Evolutionary conservation across 2,113 vertebrate genomes (phyloP).

Genomic region (Ictalurus furcatus): DNA sequence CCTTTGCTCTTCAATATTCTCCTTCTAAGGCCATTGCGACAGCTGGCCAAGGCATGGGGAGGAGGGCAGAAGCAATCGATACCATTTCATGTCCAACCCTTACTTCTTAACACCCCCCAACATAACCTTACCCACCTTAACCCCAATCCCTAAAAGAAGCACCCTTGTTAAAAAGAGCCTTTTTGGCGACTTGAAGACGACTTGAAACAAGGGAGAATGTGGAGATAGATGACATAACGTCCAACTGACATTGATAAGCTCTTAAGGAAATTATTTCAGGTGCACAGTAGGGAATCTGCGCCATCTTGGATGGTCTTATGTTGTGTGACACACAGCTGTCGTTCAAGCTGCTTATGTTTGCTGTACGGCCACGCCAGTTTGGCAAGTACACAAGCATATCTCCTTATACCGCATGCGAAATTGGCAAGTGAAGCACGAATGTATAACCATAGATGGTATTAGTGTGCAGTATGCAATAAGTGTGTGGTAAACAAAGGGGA

Average conservation of each 20-base stretch:
- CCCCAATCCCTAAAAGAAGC: conserved; percentile 15
- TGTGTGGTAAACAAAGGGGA: not conserved
- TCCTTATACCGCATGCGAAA: conserved; percentile 10
- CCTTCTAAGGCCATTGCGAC: conserved; percentile 80
- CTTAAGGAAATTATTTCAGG: conserved; percentile 36
- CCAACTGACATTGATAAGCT: not conserved
- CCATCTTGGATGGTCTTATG: conserved; percentile 28
- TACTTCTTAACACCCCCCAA: conserved; percentile 59
- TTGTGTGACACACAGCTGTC: not conserved
- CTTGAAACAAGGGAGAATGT: not conserved
- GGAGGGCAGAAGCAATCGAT: conserved; percentile 70
- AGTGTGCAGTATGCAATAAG: conserved; percentile 20
- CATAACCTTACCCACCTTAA: conserved; percentile 44
- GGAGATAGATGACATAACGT: not conserved
- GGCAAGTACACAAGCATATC: not conserved
- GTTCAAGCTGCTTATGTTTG: conserved; percentile 2
- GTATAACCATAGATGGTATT: conserved; percentile 37
- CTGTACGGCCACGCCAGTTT: not conserved
- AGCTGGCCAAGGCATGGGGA: conserved; percentile 68
- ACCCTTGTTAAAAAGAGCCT: conserved; percentile 24
- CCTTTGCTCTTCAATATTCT: conserved; percentile 69
- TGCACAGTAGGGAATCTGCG: not conserved
- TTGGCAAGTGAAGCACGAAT: conserved; percentile 27
- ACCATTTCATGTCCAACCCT: conserved; percentile 48
- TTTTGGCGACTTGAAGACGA: not conserved